These are phyloP conservation scores for Beroe ovata DNA, from an alignment of 37 sponge, comb jelly and placozoan species.

Conservation along the genomic window DNA sequence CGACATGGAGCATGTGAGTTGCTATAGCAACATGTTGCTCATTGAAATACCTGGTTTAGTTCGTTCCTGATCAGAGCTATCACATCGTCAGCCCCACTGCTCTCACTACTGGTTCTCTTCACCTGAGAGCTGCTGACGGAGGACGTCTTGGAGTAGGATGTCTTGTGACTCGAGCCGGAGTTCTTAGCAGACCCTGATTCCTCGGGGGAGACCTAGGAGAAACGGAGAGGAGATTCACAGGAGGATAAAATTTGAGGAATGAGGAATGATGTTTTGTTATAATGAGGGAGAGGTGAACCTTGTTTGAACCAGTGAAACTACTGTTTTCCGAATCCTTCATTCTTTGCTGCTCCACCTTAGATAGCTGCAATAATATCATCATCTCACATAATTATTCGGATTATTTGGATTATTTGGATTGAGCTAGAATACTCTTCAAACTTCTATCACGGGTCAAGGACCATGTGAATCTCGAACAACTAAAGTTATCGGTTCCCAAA, in stretches of 20 bases:
- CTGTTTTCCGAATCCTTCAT: constrained; percentile 46
- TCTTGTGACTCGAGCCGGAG: constrained; percentile 52
- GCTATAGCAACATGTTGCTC: not conserved
- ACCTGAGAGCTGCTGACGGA: constrained; percentile 62
- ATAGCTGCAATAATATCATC: constrained; percentile 9
- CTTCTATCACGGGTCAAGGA: too few species aligned
- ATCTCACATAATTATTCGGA: too few species aligned
- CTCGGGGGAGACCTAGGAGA: constrained; percentile 27
- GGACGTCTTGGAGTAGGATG: constrained; percentile 56
- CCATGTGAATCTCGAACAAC: too few species aligned
- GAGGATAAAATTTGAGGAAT: not conserved
- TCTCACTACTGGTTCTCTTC: constrained; percentile 63
- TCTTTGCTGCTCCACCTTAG: constrained; percentile 39
- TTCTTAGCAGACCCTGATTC: constrained; percentile 54
- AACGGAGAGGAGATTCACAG: not conserved
- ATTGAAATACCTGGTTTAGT: constrained; percentile 64
- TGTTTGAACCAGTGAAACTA: constrained; percentile 22
- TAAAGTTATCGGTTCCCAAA: too few species aligned
- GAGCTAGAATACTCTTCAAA: too few species aligned
- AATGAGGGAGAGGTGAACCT: too few species aligned
- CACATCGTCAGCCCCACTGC: constrained; percentile 63
- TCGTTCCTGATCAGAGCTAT: constrained; percentile 46
- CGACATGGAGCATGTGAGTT: not conserved
- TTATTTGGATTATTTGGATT: too few species aligned
- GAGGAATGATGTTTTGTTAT: not conserved